Conservation (phyloP, 2,113 vertebrate species). For the Seriola dumerili region DNA sequence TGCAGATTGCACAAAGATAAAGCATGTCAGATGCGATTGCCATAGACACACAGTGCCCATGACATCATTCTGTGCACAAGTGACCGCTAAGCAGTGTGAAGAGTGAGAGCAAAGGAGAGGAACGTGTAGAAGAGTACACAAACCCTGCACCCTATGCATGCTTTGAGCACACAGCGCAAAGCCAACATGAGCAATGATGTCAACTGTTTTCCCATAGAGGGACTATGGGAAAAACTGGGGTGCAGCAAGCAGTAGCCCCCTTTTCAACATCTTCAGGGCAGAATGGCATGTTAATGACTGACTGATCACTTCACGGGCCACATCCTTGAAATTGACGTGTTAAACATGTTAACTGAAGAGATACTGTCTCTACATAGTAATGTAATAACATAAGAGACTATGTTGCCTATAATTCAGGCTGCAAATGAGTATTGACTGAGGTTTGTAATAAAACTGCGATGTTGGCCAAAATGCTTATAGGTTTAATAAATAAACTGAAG, state of each 20-base stretch:
- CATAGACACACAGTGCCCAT: slow-evolving; percentile 76
- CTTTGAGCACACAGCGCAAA: slow-evolving; percentile 76
- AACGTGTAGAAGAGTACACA: slow-evolving; percentile 74
- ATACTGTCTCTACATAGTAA: background rate
- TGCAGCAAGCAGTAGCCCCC: slow-evolving; percentile 66
- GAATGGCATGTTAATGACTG: slow-evolving; percentile 74
- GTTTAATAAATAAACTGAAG: background rate
- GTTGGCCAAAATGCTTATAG: background rate
- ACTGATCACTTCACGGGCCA: slow-evolving; percentile 50
- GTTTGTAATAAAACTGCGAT: background rate
- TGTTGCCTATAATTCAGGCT: slow-evolving; percentile 16
- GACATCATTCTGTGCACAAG: slow-evolving; percentile 82
- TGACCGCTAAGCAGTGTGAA: slow-evolving; percentile 53
- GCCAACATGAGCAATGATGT: slow-evolving; percentile 80
- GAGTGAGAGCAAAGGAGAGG: slow-evolving; percentile 59
- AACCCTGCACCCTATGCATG: slow-evolving; percentile 72
- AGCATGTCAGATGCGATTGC: slow-evolving; percentile 84
- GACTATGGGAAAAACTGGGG: slow-evolving; percentile 71
- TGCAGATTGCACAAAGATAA: slow-evolving; percentile 86
- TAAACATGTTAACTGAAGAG: slow-evolving; percentile 35
- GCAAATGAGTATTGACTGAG: background rate
- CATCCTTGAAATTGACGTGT: slow-evolving; percentile 40
- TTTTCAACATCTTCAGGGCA: slow-evolving; percentile 68
- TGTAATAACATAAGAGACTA: slow-evolving; percentile 10
- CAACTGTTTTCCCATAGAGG: slow-evolving; percentile 81